Evolutionary conservation across 2,113 vertebrate species (phyloP), one percentile per base, ranked within the genome.

Genomic region (Lates calcarifer): DNA sequence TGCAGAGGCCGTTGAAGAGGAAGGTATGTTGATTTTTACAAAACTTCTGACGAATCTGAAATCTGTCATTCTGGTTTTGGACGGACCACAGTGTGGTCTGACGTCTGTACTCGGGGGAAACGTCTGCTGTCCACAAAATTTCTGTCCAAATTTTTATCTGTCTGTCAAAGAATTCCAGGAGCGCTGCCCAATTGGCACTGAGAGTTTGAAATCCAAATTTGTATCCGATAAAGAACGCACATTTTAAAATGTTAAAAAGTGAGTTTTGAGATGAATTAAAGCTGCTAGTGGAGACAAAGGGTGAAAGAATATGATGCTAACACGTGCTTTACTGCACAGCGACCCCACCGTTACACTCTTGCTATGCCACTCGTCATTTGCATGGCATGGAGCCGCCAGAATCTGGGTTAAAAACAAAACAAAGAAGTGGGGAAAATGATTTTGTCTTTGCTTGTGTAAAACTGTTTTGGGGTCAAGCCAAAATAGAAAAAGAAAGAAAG

Each of bases 1-100:
- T 95, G 94, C 93, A 94, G 93, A 95, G 53, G 89, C 75, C 87
- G 51, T 72, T 90, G 93, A 94, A 93, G 94, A 94, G 89, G 92
- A 94, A 95, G 94, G 92, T 94, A 94, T 89, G 94, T 95, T 84
- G 77, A 92, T 86, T 82, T 79, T n/a, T n/a, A n/a, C 64, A 79
- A 79, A 73, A 82, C 62, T 68, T 78, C 33, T 76, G 41, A 79
- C 37, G 15, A 75, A 86, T 81, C 58, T 84, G 37, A 79, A 58
- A 78, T 81, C 77, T 78, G 74, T 92, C 74, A 75, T 84, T 92
- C 86, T 91, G 91, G 89, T 91, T 90, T 85, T 88, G 87, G 89
- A 24, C n/a, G 76, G 63, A 74, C 75, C 35, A 28, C 66, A 39
- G 75, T 39, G 87, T 87, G 86, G 81, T 92, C 90, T 89, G 82